Base-by-base conservation (phyloP, 2,888 invertebrate genomes). In the Hypselothyrea guttata region DNA sequence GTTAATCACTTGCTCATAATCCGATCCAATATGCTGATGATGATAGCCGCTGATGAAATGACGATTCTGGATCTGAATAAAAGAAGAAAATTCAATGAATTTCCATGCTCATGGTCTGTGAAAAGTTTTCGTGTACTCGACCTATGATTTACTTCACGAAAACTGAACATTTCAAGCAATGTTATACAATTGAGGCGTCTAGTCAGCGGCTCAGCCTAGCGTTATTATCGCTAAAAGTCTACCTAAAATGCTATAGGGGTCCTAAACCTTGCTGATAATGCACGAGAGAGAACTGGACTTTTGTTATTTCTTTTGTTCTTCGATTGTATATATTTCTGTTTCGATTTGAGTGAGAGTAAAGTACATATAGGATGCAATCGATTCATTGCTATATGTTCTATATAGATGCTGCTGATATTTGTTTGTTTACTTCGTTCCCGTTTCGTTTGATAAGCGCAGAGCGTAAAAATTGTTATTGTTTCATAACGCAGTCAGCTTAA, bases 1-100 rank as follows among this genome's bases (percentile, higher is more conserved):
- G 75, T 89, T 89, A 54, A 90, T 89, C 61, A 89, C 89, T 77
- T 89, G 88, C 71, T 89, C 89, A 86, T 89, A 90, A 81, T 89
- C 88, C 59, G 86, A 75, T 46, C 87, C 83, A 72, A 86, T 86
- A 73, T 88, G 88, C 63, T 88, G 88, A 67, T 88, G 87, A 75
- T 86, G 84, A 72, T 87, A 87, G 60, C 87, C 76, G 63, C 84
- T 88, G 49, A 82, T 84, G 56, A 84, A 87, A 75, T 76, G 86
- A 44, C 86, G 86, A 82, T 79, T 88, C 64, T 82, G 72, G 72
- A 74, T 68, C 86, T 66, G 37, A 54, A 61, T 45, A 22, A 64
- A 15, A n/a, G 13, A 11, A 12, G 18, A 61, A 45, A 22, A 22
- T 22, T 22, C 22, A 22, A 22, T 22, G 16, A 8, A 22, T 18